Percentiles rank a stretch among this genome's conserved stretches.
Evolutionary conservation across 2,888 invertebrate species (phyloP).

Genomic region (Phortica magna): DNA sequence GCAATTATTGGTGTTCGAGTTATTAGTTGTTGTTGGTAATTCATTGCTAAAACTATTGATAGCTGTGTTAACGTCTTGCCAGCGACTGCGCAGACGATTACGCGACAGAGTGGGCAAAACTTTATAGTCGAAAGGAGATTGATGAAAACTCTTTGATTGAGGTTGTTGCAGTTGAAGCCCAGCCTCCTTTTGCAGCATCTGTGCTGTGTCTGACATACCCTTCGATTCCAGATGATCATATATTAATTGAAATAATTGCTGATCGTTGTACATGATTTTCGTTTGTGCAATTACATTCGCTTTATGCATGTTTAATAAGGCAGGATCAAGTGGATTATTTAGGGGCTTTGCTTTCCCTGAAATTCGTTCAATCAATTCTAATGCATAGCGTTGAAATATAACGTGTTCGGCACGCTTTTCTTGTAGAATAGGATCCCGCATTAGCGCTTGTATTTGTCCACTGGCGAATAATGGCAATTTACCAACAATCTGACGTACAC

Average conservation of each 20-base stretch:
- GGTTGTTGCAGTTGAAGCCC: slow-evolving; percentile 79
- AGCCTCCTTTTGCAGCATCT: slow-evolving; percentile 87
- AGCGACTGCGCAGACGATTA: slow-evolving; percentile 72
- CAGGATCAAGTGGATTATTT: slow-evolving; percentile 89
- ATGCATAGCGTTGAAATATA: slow-evolving; percentile 95
- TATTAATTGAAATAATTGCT: slow-evolving; percentile 94
- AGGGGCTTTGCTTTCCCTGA: slow-evolving; percentile 92
- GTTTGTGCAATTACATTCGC: slow-evolving; percentile 98
- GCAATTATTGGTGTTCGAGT: not conserved
- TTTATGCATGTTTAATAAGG: slow-evolving; percentile 92
- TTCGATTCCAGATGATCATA: slow-evolving; percentile 90
- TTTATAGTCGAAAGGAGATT: slow-evolving; percentile 77
- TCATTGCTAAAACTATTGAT: slow-evolving; percentile 44
- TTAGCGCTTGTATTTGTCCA: slow-evolving; percentile 94
- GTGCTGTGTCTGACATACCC: slow-evolving; percentile 86
- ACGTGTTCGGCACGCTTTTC: slow-evolving; percentile 97
- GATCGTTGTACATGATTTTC: slow-evolving; percentile 95
- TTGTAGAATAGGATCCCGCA: slow-evolving; percentile 97
- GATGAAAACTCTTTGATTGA: slow-evolving; percentile 74
- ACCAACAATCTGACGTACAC: slow-evolving; percentile 95
- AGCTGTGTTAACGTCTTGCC: slow-evolving; percentile 73
- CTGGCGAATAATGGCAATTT: slow-evolving; percentile 96
- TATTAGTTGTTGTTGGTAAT: slow-evolving; percentile 29
- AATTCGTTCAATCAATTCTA: slow-evolving; percentile 92
- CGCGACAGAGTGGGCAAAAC: slow-evolving; percentile 64